These are phyloP conservation scores for Capromys pilorides DNA, from an alignment of 2,797 vertebrate genomes.

Conservation along the genomic window DNA sequence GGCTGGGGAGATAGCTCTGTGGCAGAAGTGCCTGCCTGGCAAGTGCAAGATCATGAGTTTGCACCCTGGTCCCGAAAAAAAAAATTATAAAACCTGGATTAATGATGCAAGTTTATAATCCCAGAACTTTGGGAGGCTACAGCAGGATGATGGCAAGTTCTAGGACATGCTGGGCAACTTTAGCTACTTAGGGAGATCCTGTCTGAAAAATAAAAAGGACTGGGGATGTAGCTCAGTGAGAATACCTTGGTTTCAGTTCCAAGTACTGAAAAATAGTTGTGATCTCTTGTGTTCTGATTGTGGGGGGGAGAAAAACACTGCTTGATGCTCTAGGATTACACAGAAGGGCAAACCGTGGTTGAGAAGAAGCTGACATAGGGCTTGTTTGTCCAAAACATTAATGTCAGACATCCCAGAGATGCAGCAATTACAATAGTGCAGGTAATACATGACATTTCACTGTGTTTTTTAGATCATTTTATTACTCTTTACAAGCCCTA, in stretches of 20 bases:
- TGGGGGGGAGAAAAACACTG: neutral
- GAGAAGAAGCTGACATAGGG: neutral
- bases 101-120: neutral
- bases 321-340: slow-evolving; percentile 35
- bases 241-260: neutral
- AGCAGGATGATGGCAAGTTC: neutral
- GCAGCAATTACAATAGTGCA: slow-evolving; percentile 16
- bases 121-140: neutral
- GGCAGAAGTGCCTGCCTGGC: too few species aligned
- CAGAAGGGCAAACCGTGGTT: neutral
- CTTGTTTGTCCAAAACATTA: slow-evolving; percentile 61
- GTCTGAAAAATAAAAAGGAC: neutral
- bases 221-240: neutral
- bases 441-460: slow-evolving; percentile 24
- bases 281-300: slow-evolving; percentile 42
- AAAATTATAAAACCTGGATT: neutral
- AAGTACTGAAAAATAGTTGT: neutral
- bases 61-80: too few species aligned
- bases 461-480: slow-evolving; percentile 49
- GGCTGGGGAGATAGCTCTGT: too few species aligned
- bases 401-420: neutral
- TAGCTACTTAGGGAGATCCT: neutral
- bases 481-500: slow-evolving; percentile 56
- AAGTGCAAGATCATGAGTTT: too few species aligned
- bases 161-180: neutral